Evolutionary conservation across 2,113 vertebrate genomes (phyloP), one percentile per base, ranked within the genome.

Genomic region (Ondatra zibethicus): DNA sequence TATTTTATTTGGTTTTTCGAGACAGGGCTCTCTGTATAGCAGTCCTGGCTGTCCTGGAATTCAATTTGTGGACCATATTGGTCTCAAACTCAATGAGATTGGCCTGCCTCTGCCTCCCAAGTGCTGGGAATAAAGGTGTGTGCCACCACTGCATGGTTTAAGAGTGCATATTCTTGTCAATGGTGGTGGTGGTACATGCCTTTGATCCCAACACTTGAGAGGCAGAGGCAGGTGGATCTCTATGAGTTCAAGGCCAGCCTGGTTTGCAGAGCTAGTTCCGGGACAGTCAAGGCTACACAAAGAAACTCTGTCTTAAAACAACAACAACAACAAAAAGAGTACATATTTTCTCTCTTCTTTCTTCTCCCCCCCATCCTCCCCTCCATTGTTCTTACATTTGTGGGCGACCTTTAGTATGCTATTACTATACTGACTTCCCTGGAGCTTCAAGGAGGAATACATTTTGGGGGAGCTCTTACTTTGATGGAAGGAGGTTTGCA

Each of bases 291-390:
- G n/a, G 9, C n/a, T 73, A 70, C 16, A 36, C 16, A 72, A n/a
- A 72, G 70, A 72, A 72, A 72, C 36, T 36, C 68, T n/a, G 36
- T 72, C 70, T 39, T n/a, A 39, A 68, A 68, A 39, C 17, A 73
- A 73, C 19, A 58, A 7, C 58, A 58, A 58, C 17, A 58, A 17
- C 33, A 72, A 72, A 72, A 73, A 73, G 27, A 73, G 8, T 73
- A 19, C n/a, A 39, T 23, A 23, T 73, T 23, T 8, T 72, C 16
- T 72, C 36, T 36, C 14, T 1, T 14, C 27, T 2, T 23, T 7
- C 16, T 13, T 19, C 19, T 19, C 4, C 4, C 8, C 27, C 6
- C 0, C 7, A 17, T 27, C 16, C 5, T 36, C 3, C 14, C 5
- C 19, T 70, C 36, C 23, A 8, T 77, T 58, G 19, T 47, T 78